These are phyloP conservation scores for Globicephala melas DNA, from an alignment of 2,113 vertebrate species.

Conservation along the genomic window DNA sequence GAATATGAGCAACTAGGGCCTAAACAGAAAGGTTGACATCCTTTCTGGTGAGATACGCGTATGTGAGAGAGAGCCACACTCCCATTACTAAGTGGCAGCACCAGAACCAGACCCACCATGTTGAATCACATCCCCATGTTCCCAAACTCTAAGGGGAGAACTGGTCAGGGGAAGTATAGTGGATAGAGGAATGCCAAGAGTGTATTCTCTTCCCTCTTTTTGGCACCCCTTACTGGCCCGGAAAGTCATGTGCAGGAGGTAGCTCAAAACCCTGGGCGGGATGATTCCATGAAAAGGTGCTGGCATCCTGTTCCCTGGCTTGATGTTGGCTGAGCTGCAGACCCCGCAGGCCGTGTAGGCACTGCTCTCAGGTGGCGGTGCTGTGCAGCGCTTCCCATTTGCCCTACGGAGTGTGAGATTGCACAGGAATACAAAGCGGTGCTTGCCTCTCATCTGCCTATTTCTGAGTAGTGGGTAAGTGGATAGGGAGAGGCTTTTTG, in stretches of 20 bases:
- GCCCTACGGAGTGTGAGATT: background rate
- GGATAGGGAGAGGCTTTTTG: background rate
- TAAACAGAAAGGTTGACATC: background rate
- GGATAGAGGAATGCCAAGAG: background rate
- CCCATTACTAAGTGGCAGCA: background rate
- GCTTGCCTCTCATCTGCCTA: background rate
- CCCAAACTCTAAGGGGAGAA: background rate
- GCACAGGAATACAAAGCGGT: accelerated
- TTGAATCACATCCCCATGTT: accelerated
- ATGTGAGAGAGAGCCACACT: background rate
- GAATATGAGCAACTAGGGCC: background rate
- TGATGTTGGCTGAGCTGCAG: background rate
- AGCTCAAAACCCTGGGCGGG: background rate
- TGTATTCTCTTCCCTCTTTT: background rate
- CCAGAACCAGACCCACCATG: background rate
- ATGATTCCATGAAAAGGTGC: background rate
- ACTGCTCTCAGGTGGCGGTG: background rate
- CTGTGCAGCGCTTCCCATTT: background rate
- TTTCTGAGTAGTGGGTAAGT: background rate
- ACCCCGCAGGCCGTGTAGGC: accelerated
- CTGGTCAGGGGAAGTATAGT: background rate
- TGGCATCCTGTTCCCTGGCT: background rate
- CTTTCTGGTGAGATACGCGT: background rate
- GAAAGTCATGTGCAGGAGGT: background rate
- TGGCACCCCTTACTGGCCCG: background rate